Evolutionary conservation across 2,888 invertebrate species (phyloP).

Genomic region (Bellardia pandia): DNA sequence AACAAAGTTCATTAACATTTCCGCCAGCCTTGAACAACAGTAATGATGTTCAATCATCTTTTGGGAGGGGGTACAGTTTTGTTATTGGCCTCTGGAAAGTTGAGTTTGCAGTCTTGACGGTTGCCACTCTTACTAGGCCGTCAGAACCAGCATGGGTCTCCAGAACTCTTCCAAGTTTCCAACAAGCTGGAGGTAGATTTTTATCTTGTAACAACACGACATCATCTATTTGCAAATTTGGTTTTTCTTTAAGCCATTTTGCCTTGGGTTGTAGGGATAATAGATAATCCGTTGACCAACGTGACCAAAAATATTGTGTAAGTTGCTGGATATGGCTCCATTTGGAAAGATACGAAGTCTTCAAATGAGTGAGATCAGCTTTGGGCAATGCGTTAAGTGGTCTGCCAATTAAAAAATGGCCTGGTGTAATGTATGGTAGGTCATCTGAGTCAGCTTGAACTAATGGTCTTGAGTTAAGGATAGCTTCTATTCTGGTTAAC

Average conservation of each 20-base stretch:
- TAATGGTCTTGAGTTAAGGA: conserved; percentile 26
- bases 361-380: background rate
- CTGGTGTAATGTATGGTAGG: conserved; percentile 36
- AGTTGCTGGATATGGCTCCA: background rate
- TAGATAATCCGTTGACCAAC: conserved; percentile 18
- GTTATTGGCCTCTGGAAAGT: conserved; percentile 14
- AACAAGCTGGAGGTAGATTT: conserved; percentile 32
- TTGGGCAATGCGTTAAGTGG: conserved; percentile 24
- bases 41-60: conserved; percentile 43
- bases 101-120: conserved; percentile 24
- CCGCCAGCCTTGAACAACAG: conserved; percentile 48
- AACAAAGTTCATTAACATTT: background rate
- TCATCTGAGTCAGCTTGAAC: conserved; percentile 39
- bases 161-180: conserved; percentile 28
- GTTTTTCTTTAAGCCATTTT: conserved; percentile 23
- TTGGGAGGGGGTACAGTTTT: conserved; percentile 31
- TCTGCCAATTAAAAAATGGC: conserved; percentile 39
- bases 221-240: conserved; percentile 12
- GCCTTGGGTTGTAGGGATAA: conserved; percentile 1
- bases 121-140: conserved; percentile 43
- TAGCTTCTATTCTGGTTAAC: conserved; percentile 47
- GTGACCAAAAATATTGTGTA: conserved; percentile 23
- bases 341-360: background rate
- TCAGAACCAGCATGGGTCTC: conserved; percentile 55
- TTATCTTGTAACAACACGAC: conserved; percentile 25